These are phyloP conservation scores for Zaprionus bogoriensis DNA, from an alignment of 2,888 invertebrate species.

Conservation along the genomic window DNA sequence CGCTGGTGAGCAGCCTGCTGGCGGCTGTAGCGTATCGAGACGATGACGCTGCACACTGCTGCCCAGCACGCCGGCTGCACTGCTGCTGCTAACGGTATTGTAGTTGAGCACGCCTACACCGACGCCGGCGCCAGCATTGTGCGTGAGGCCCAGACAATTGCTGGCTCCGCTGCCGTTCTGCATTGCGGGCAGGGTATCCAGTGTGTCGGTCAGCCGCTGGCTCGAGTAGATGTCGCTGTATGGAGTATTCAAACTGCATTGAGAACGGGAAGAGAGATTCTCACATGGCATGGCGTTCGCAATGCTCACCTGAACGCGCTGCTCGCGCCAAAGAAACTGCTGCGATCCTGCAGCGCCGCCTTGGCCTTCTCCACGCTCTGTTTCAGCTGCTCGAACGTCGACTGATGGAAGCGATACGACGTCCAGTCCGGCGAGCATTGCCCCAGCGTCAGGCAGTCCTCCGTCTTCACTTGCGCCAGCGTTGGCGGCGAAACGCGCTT, in stretches of 20 bases:
- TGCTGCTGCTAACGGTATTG: slow-evolving; percentile 79
- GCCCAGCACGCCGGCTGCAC: slow-evolving; percentile 74
- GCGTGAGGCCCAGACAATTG: slow-evolving; percentile 80
- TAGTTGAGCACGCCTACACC: slow-evolving; percentile 65
- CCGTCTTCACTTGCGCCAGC: slow-evolving; percentile 83
- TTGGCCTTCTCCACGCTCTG: slow-evolving; percentile 96
- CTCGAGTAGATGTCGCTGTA: slow-evolving; percentile 83
- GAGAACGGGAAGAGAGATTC: slow-evolving; percentile 6
- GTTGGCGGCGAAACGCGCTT: slow-evolving; percentile 86
- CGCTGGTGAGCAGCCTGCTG: slow-evolving; percentile 78
- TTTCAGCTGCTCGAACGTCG: slow-evolving; percentile 94
- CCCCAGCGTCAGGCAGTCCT: slow-evolving; percentile 83
- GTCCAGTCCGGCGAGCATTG: slow-evolving; percentile 89
- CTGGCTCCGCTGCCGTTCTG: slow-evolving; percentile 74
- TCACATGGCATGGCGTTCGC: not conserved
- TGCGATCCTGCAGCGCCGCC: slow-evolving; percentile 90
- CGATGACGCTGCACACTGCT: slow-evolving; percentile 81
- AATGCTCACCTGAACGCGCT: slow-evolving; percentile 87
- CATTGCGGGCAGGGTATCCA: slow-evolving; percentile 78
- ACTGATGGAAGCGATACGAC: slow-evolving; percentile 91
- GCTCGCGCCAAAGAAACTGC: slow-evolving; percentile 87
- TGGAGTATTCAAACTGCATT: slow-evolving; percentile 4
- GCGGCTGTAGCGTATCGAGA: slow-evolving; percentile 80
- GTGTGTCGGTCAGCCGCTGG: slow-evolving; percentile 81
- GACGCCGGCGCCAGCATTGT: slow-evolving; percentile 68